Evolutionary conservation across 2,888 invertebrate genomes (phyloP), one percentile per base, ranked within the genome.

Genomic region (Poecilus cupreus): DNA sequence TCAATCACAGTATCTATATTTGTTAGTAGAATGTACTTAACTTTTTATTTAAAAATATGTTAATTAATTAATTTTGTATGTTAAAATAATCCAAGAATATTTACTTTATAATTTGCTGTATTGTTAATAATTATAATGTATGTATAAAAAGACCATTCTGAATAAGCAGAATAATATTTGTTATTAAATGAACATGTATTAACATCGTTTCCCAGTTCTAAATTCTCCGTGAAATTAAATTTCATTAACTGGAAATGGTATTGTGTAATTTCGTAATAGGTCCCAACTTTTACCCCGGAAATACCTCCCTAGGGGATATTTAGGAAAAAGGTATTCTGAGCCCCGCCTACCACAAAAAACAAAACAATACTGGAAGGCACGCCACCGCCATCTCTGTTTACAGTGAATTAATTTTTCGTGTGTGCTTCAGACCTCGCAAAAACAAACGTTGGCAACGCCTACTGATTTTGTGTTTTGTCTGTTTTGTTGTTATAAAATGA

Each of bases 361-460:
- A 57, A 22, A 57, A 24, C 24, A 26, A 43, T n/a, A 3, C 39
- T 11, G 3, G 5, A 10, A 57, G 1, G 22, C 1, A 8, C 26
- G 18, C 22, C 8, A 10, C 11, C 22, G 54, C 54, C 22, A 11
- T 54, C 54, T 54, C 54, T 54, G 54, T 22, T 54, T 54, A n/a
- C n/a, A 60, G 24, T 24, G 26, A 60, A 60, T 60, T 60, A 60
- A 60, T 60, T 60, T 60, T 60, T 60, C 60, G 60, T 24, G 54
- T 22, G 54, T n/a, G 22, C 54, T 8, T 18, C 60, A 24, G 4
- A 22, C 4, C 60, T 26, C 26, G 60, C 26, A 26, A 70, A 70
- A 70, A 70, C 70, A 70, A 70, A 70, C 22, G 6, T 18, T 18
- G 18, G 18, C 70, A 13, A 70, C 70, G 70, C 70, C 70, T 70